Percentiles rank a stretch among this genome's conserved stretches.
Evolutionary conservation across 2,888 invertebrate genomes (phyloP).

Genomic region (Carcina quercana): DNA sequence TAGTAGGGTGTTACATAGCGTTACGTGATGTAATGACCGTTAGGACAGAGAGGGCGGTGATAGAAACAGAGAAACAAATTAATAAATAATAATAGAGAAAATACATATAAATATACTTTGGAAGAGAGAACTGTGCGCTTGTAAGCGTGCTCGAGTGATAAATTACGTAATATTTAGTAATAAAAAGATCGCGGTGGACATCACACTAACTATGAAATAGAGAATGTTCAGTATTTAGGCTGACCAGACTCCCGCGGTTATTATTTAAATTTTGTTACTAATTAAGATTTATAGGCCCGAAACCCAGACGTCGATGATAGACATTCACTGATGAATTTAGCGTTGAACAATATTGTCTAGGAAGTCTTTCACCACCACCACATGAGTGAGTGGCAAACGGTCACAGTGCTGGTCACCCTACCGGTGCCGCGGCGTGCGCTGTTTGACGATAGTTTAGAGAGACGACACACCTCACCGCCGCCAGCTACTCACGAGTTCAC

Average conservation of each 20-base stretch:
- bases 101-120: constrained; percentile 33
- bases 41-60: constrained; percentile 42
- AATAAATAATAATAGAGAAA: constrained; percentile 24
- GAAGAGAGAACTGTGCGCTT: constrained; percentile 27
- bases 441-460: constrained; percentile 39
- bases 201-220: constrained; percentile 18
- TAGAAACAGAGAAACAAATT: constrained; percentile 45
- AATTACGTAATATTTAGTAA: constrained; percentile 11
- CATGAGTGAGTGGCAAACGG: no score
- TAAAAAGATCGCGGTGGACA: constrained; percentile 24
- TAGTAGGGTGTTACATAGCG: constrained; percentile 25
- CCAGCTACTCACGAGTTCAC: constrained; percentile 38
- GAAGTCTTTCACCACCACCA: no score
- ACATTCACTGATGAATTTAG: constrained; percentile 15
- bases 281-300: constrained; percentile 20
- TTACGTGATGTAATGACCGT: constrained; percentile 43
- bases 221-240: no score
- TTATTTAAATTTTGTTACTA: no score
- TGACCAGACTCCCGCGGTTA: no score
- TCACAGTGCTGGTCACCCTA: no score
- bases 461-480: constrained; percentile 26
- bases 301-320: no score
- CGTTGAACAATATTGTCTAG: no score
- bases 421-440: constrained; percentile 34
- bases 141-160: constrained; percentile 39